A percentile compares a stretch with the other conserved stretches of the same genome.
Conservation (phyloP, 1,140 invertebrate genomes). For the Mamestra configurata region DNA sequence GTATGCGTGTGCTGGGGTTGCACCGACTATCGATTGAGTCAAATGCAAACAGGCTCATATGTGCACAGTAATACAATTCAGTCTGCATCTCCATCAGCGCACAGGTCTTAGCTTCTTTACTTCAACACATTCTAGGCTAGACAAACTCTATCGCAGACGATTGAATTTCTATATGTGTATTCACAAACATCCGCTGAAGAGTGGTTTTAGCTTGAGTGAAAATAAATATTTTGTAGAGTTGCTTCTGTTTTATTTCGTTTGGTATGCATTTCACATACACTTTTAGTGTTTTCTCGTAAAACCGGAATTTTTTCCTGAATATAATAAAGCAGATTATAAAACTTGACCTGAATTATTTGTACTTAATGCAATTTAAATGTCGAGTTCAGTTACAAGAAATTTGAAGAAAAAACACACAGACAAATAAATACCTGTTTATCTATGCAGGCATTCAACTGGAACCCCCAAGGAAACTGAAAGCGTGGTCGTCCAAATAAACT, state of each 20-base stretch:
- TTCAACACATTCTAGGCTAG: neutral
- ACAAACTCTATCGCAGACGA: conserved; percentile 22
- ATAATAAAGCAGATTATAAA: no score
- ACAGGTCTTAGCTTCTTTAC: neutral
- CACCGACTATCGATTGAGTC: conserved; percentile 54
- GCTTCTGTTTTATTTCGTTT: neutral
- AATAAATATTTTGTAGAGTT: conserved; percentile 17
- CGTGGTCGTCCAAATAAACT: no score
- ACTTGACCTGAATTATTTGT: no score
- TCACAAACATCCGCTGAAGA: conserved; percentile 9
- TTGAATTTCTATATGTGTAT: conserved; percentile 36
- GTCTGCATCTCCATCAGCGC: conserved; percentile 31
- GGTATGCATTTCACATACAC: neutral
- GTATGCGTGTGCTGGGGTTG: conserved; percentile 46
- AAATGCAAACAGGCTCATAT: conserved; percentile 46
- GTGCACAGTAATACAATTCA: conserved; percentile 23
- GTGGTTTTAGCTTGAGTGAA: conserved; percentile 19
- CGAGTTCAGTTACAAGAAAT: no score
- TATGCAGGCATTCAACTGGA: no score
- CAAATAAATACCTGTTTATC: no score
- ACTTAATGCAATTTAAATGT: no score
- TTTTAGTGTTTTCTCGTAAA: neutral
- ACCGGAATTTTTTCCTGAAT: neutral
- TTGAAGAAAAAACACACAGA: no score
- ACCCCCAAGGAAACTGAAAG: no score